These are phyloP conservation scores for Ancistrus triradiatus DNA, from an alignment of 2,113 vertebrate species.

Conservation along the genomic window DNA sequence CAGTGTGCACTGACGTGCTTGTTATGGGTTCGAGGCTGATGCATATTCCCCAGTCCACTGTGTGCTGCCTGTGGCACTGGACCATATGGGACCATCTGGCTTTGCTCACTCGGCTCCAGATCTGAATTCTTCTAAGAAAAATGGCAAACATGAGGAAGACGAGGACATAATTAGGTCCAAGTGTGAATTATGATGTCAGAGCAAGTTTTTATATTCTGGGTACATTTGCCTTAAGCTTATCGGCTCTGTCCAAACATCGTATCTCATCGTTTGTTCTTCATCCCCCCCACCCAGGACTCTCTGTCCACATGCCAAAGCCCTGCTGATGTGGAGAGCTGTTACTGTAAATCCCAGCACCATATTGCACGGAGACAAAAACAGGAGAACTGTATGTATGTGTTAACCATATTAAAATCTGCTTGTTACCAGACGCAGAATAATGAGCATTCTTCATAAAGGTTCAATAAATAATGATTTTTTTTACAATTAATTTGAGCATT, in stretches of 20 bases:
- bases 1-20: slow-evolving; percentile 10
- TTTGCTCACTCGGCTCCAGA: slow-evolving; percentile 11
- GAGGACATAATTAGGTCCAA: not conserved
- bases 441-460: no score
- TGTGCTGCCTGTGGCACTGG: slow-evolving; percentile 9
- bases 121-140: slow-evolving; percentile 15
- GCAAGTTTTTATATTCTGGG: not conserved
- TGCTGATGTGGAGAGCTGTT: slow-evolving; percentile 2
- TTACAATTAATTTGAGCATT: no score
- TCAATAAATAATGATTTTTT: no score
- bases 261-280: not conserved
- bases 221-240: not conserved
- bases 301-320: not conserved
- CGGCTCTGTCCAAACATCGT: not conserved
- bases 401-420: no score
- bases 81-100: slow-evolving; percentile 35
- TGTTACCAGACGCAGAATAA: no score
- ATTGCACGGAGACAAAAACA: not conserved
- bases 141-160: not conserved
- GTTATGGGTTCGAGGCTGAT: slow-evolving; percentile 1
- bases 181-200: not conserved
- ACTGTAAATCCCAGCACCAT: slow-evolving; percentile 5
- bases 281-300: not conserved
- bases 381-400: no score
- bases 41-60: slow-evolving; percentile 2